A percentile compares a stretch with the other conserved stretches of the same genome.
phyloP scores from a whole-genome alignment of 1,140 invertebrate genomes.

The Tenebrio molitor region DNA sequence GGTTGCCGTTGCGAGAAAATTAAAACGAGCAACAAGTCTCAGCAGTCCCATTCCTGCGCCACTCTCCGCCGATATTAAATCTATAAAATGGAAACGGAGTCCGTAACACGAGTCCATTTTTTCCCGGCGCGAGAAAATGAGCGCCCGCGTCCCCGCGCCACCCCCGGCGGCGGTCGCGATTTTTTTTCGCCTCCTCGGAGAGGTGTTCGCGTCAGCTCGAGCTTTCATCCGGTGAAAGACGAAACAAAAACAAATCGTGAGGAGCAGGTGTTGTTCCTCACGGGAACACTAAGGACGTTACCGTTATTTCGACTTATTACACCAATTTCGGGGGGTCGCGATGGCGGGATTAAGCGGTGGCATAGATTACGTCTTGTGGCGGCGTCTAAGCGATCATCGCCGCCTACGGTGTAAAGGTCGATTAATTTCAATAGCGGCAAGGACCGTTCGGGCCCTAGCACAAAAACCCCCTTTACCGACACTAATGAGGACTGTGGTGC shows the following conservation, averaged over 20 bases:
- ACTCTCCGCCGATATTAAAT: slow-evolving; percentile 1
- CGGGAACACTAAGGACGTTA: slow-evolving; percentile 19
- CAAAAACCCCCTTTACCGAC: no score
- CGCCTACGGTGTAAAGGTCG: no score
- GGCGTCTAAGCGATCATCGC: not conserved
- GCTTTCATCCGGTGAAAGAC: not conserved
- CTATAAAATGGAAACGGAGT: not conserved
- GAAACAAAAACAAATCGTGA: not conserved
- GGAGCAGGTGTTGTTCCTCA: slow-evolving; percentile 12
- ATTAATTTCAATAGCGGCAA: no score
- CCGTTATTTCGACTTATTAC: slow-evolving; percentile 25
- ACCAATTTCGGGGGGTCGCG: slow-evolving; percentile 14
- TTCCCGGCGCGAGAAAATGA: not conserved
- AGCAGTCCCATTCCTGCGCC: not conserved
- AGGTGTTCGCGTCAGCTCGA: not conserved
- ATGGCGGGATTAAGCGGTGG: slow-evolving; percentile 23
- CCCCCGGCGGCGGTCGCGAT: not conserved
- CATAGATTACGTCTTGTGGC: slow-evolving; percentile 1
- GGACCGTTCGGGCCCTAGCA: no score
- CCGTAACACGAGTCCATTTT: not conserved
- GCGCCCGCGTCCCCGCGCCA: not conserved
- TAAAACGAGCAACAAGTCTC: slow-evolving; percentile 13
- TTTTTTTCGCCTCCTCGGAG: not conserved
- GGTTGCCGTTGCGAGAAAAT: slow-evolving; percentile 3
- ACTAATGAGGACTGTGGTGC: no score